Conservation (phyloP, 92 coral and sea anemone species). For the Chrysogorgia sp. region DNA sequence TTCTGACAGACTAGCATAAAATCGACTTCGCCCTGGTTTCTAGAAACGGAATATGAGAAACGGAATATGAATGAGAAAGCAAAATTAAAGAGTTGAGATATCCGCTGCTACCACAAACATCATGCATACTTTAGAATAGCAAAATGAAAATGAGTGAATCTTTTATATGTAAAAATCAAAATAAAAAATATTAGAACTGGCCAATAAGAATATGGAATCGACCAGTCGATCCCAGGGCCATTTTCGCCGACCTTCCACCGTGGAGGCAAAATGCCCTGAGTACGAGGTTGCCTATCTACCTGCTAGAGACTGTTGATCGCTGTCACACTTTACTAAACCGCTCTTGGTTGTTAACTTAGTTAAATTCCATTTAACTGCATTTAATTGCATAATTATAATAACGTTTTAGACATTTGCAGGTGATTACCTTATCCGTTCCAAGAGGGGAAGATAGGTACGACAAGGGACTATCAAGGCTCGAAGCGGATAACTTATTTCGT, state of each 20-base stretch:
- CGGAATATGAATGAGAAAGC: not conserved
- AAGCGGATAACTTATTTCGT: constrained; percentile 7
- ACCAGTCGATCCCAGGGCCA: too few relatives aligned
- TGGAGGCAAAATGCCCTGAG: too few relatives aligned
- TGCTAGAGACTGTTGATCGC: too few relatives aligned
- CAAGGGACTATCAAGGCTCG: constrained; percentile 27
- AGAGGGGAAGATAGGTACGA: constrained; percentile 12
- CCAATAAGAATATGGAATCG: too few relatives aligned
- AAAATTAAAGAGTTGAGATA: too few relatives aligned
- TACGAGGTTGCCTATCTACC: too few relatives aligned
- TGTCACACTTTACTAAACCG: too few relatives aligned
- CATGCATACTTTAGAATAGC: too few relatives aligned
- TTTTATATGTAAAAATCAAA: not conserved
- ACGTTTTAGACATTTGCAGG: not conserved
- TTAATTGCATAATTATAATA: not conserved
- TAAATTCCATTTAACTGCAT: not conserved
- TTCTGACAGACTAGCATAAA: constrained; percentile 41
- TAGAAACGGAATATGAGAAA: not conserved
- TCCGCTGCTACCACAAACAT: too few relatives aligned
- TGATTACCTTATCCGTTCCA: constrained; percentile 13
- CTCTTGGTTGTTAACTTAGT: too few relatives aligned
- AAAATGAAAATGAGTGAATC: not conserved
- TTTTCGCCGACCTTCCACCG: too few relatives aligned
- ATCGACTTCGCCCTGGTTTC: constrained; percentile 44
- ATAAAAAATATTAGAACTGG: not conserved